phyloP scores from a whole-genome alignment of 2,113 vertebrate genomes.

The Poicephalus gulielmi region DNA sequence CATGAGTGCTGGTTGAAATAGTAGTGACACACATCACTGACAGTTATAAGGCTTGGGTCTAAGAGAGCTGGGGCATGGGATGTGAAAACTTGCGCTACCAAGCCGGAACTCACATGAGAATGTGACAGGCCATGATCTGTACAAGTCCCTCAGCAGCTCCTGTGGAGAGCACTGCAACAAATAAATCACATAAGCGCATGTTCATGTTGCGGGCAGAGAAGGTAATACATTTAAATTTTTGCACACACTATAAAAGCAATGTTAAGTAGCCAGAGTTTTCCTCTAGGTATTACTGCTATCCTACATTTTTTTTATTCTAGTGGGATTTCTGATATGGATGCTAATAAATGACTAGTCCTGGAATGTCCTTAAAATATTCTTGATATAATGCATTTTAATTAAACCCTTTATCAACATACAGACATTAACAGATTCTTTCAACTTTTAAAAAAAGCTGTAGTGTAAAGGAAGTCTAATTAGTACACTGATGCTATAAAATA shows the following conservation, averaged over 20 bases:
- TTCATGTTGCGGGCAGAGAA: neutral
- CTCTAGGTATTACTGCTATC: neutral
- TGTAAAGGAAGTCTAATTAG: neutral
- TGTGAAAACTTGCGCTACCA: neutral
- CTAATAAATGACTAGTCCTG: neutral
- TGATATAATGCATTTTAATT: neutral
- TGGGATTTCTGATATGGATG: neutral
- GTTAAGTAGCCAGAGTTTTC: neutral
- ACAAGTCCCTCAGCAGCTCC: neutral
- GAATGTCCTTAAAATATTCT: neutral
- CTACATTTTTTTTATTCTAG: neutral
- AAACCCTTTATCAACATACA: neutral
- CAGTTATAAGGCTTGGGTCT: neutral
- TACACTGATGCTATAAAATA: neutral
- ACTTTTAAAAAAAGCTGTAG: neutral
- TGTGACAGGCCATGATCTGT: neutral
- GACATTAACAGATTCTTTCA: neutral
- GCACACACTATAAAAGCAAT: neutral
- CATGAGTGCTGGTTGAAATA: neutral
- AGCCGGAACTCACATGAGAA: neutral
- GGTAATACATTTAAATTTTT: neutral
- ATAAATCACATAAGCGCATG: neutral
- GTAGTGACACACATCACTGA: neutral
- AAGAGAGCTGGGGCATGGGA: accelerated
- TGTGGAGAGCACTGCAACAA: neutral